A percentile compares a stretch with the other conserved stretches of the same genome.
phyloP scores from a whole-genome alignment of 1,140 invertebrate species.

The Psix sp. region DNA sequence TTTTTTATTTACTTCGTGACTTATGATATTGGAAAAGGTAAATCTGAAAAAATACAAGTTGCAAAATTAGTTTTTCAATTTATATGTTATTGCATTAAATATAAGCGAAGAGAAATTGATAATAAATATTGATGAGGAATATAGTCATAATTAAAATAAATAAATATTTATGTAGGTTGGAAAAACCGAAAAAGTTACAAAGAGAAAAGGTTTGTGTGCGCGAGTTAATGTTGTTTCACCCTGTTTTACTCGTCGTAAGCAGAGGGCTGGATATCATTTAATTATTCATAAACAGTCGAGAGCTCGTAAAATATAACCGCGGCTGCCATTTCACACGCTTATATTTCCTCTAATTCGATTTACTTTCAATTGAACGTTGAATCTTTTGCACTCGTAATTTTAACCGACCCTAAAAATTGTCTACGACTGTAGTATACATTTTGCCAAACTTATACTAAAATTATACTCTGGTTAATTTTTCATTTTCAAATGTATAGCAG shows the following conservation, averaged over 20 bases:
- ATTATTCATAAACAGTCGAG: constrained; percentile 71
- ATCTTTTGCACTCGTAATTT: constrained; percentile 50
- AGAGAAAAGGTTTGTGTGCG: neutral
- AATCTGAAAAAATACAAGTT: too few relatives aligned
- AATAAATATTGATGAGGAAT: too few relatives aligned
- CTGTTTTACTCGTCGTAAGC: constrained; percentile 53
- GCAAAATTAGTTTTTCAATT: too few relatives aligned
- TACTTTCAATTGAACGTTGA: constrained; percentile 45
- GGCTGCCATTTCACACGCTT: constrained; percentile 60
- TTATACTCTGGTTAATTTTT: too few relatives aligned
- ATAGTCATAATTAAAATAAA: too few relatives aligned
- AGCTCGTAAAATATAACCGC: constrained; percentile 69
- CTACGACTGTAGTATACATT: neutral
- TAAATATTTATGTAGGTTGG: too few relatives aligned
- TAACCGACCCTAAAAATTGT: constrained; percentile 14
- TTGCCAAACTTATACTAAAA: too few relatives aligned
- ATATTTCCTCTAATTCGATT: constrained; percentile 60
- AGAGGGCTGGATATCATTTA: constrained; percentile 62
- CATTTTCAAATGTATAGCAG: too few relatives aligned
- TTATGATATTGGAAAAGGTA: too few relatives aligned
- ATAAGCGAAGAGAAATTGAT: too few relatives aligned
- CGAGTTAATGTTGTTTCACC: constrained; percentile 18
- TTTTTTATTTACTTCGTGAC: too few relatives aligned
- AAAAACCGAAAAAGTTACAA: neutral
- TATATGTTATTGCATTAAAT: too few relatives aligned